phyloP scores from a whole-genome alignment of 1,140 invertebrate genomes.

The Octopus sinensis region DNA sequence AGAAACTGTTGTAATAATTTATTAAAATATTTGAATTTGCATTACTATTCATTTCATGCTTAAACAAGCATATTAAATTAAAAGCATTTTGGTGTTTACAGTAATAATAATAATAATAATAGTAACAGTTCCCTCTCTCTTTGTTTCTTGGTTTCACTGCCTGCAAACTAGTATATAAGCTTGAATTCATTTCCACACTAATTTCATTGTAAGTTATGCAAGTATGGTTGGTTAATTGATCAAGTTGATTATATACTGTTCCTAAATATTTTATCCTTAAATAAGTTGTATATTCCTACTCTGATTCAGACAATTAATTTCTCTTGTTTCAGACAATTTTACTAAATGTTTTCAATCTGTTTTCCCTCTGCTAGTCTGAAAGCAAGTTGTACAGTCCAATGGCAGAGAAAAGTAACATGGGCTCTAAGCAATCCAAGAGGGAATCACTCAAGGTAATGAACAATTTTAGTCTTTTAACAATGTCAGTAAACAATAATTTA shows the following conservation, averaged over 20 bases:
- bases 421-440: constrained; percentile 26
- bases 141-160: too few relatives aligned
- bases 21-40: too few relatives aligned
- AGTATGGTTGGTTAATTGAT: background rate
- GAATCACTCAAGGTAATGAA: constrained; percentile 30
- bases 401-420: constrained; percentile 4
- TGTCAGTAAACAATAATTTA: background rate
- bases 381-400: constrained; percentile 17
- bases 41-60: too few relatives aligned
- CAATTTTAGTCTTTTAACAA: background rate
- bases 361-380: constrained; percentile 19
- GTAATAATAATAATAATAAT: too few relatives aligned
- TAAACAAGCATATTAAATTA: too few relatives aligned
- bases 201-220: background rate
- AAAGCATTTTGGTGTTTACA: too few relatives aligned
- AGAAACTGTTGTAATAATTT: too few relatives aligned
- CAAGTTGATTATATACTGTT: background rate
- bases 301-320: background rate
- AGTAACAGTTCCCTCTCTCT: too few relatives aligned
- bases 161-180: too few relatives aligned
- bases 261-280: background rate
- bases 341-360: constrained; percentile 13
- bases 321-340: background rate
- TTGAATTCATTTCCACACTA: background rate
- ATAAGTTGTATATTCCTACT: background rate